Percentiles rank a stretch among this genome's conserved stretches.
phyloP scores from a whole-genome alignment of 2,888 invertebrate species.

The Timema podura region DNA sequence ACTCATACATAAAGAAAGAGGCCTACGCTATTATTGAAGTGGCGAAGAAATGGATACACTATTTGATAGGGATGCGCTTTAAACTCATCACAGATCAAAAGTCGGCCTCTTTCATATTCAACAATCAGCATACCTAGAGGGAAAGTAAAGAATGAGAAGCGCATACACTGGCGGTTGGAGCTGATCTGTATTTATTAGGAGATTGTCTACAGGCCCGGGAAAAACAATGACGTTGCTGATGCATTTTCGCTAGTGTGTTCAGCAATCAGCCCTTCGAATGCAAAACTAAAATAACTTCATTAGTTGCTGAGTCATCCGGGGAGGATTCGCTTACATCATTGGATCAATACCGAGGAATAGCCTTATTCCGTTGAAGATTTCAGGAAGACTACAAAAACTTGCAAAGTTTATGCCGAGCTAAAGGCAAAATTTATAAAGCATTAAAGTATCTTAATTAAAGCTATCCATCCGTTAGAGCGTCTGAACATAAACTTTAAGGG shows the following conservation, averaged over 20 bases:
- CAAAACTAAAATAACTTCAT: background rate
- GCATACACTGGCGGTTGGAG: background rate
- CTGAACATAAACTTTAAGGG: background rate
- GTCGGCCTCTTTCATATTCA: slow-evolving; percentile 10
- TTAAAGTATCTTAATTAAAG: background rate
- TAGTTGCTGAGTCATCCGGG: background rate
- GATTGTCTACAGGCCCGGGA: slow-evolving; percentile 4
- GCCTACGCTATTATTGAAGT: slow-evolving; percentile 6
- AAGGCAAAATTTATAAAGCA: background rate
- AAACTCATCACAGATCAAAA: background rate
- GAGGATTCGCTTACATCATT: background rate
- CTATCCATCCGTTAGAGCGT: background rate
- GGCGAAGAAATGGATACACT: background rate
- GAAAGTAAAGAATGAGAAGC: slow-evolving; percentile 15
- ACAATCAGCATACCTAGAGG: background rate
- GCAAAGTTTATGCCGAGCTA: background rate
- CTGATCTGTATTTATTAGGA: background rate
- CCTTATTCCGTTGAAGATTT: background rate
- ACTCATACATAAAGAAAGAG: slow-evolving; percentile 16
- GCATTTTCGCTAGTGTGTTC: background rate
- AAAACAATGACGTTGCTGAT: slow-evolving; percentile 3
- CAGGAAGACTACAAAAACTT: background rate
- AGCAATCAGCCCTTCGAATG: background rate
- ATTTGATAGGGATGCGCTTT: slow-evolving; percentile 1
- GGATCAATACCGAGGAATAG: background rate